Base-by-base conservation (phyloP, 2,113 vertebrate genomes). In the Lucifuga dentata region DNA sequence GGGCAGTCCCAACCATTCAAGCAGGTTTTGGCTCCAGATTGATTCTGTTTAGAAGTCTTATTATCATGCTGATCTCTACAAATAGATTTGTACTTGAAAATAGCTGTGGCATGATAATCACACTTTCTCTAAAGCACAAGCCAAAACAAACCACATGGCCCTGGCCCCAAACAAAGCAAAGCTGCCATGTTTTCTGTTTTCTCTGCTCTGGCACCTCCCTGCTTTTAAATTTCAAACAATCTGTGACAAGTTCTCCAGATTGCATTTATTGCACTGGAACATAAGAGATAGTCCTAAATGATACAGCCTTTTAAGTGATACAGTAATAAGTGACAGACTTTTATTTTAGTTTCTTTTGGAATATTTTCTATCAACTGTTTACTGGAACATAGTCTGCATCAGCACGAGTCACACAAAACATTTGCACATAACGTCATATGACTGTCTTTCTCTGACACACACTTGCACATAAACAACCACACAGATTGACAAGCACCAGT, bases 31-130 rank as follows among this genome's bases (percentile, higher is more conserved):
- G 45, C 60, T 29, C 26, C 51, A 49, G 51, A n/a, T 40, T 72
- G 26, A 38, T 32, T 17, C 74, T 73, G 78, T 80, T 63, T 50
- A 46, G 23, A 50, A 86, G 59, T 78, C 82, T 50, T 75, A 68
- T 83, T 81, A 15, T 51, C 75, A 68, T 58, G 32, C 68, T 52
- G 43, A 64, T 80, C 65, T 75, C 89, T 86, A 85, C 72, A 89
- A 91, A 92, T 90, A 90, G 86, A 88, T 82, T 55, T 88, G 84
- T 86, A 90, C 83, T 87, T 39, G 70, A 72, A 78, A 87, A 84
- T 68, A 69, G 45, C 85, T 85, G 71, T 64, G 81, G 80, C 80
- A 78, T 87, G 81, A 88, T 72, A 87, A 89, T 88, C 62, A 59
- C 66, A 59, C 76, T 76, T 82, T 35, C 73, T 81, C 58, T 80